Evolutionary conservation across 2,113 vertebrate genomes (phyloP).

Genomic region (Illadopsis cleaveri): DNA sequence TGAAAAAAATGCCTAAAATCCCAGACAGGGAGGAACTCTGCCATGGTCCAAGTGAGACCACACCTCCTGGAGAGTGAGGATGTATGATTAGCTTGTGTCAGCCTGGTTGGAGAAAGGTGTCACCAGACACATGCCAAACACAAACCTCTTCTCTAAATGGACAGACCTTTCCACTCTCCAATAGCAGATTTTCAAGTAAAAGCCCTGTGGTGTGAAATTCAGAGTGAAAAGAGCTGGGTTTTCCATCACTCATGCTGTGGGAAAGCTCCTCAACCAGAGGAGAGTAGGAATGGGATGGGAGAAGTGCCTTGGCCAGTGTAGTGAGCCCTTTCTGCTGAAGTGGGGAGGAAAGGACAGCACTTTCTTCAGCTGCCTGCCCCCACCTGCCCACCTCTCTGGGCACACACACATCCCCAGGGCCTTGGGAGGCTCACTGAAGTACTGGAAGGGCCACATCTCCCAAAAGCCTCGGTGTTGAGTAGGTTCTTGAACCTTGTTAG

Average conservation of each 20-base stretch:
- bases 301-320: neutral
- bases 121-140: neutral
- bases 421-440: neutral
- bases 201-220: neutral
- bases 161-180: neutral
- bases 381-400: neutral
- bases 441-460: neutral
- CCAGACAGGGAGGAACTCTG: neutral
- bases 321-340: neutral
- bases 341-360: neutral
- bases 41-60: neutral
- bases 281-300: neutral
- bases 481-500: neutral
- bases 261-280: neutral
- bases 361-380: neutral
- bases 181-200: neutral
- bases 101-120: neutral
- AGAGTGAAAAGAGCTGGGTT: neutral
- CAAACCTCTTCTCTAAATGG: neutral
- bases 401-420: neutral
- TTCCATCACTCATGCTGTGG: neutral
- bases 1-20: neutral
- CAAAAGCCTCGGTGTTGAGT: neutral
- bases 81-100: neutral
- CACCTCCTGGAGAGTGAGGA: neutral